Percentiles rank a stretch among this genome's conserved stretches.
Conservation (phyloP, 2,113 vertebrate species). For the Boleophthalmus pectinirostris region DNA sequence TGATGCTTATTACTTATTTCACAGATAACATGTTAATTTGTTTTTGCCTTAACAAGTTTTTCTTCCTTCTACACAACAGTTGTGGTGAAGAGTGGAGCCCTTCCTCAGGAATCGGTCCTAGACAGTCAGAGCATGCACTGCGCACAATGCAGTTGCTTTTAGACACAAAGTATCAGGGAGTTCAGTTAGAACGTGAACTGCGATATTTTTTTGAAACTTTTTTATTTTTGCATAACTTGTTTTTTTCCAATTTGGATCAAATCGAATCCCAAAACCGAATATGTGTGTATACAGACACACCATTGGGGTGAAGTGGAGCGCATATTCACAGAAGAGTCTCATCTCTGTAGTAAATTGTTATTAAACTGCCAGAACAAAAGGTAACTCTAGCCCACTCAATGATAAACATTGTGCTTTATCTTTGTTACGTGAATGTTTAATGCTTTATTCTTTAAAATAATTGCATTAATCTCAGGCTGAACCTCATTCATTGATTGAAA, state of each 20-base stretch:
- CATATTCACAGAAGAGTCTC: slow-evolving; percentile 76
- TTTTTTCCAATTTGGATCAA: slow-evolving; percentile 78
- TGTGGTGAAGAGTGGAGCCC: slow-evolving; percentile 71
- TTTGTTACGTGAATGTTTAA: slow-evolving; percentile 61
- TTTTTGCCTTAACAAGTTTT: slow-evolving; percentile 73
- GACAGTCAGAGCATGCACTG: slow-evolving; percentile 86
- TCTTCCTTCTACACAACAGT: slow-evolving; percentile 64
- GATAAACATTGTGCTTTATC: slow-evolving; percentile 57
- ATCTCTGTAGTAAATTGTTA: slow-evolving; percentile 81
- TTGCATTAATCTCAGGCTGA: slow-evolving; percentile 30
- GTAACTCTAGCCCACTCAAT: slow-evolving; percentile 81
- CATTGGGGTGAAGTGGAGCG: slow-evolving; percentile 75
- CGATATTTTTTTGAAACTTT: slow-evolving; percentile 68
- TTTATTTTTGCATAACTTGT: slow-evolving; percentile 52
- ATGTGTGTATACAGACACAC: slow-evolving; percentile 74
- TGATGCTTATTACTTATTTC: slow-evolving; percentile 66
- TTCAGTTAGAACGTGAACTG: slow-evolving; percentile 82
- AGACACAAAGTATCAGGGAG: slow-evolving; percentile 82
- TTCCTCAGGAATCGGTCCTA: slow-evolving; percentile 71
- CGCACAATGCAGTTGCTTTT: slow-evolving; percentile 91
- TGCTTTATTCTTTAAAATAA: slow-evolving; percentile 58
- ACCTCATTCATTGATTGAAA: slow-evolving; percentile 35
- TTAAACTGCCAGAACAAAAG: slow-evolving; percentile 80
- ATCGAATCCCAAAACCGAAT: slow-evolving; percentile 74
- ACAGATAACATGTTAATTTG: slow-evolving; percentile 59